Percentiles rank a stretch among this genome's conserved stretches.
Evolutionary conservation across 92 coral and sea anemone species (phyloP).

Genomic region (Diadumene lineata): DNA sequence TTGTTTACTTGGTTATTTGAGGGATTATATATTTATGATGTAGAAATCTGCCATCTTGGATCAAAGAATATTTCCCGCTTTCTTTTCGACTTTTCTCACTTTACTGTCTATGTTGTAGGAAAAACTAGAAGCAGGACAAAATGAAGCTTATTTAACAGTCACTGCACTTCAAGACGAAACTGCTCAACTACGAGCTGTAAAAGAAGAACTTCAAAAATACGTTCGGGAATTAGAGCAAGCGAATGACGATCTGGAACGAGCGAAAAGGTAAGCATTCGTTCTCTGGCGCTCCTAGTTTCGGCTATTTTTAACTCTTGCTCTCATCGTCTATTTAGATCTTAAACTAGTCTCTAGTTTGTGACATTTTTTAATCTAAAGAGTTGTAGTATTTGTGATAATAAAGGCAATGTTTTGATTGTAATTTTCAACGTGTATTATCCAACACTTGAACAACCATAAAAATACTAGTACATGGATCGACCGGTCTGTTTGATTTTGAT

Average conservation of each 20-base stretch:
- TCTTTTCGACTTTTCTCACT: background rate
- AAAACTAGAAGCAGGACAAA: conserved; percentile 95
- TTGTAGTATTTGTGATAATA: background rate
- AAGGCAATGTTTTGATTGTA: conserved; percentile 5
- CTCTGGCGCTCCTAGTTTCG: conserved; percentile 15
- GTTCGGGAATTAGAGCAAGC: conserved; percentile 99
- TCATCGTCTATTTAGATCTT: background rate
- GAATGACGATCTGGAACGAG: conserved; percentile 97
- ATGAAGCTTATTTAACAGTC: conserved; percentile 94
- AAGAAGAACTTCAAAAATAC: conserved; percentile 93
- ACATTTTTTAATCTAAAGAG: background rate
- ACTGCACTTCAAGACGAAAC: conserved; percentile 97
- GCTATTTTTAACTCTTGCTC: background rate
- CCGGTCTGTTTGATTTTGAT: background rate
- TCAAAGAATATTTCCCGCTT: conserved; percentile 24
- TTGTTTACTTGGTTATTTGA: conserved; percentile 49
- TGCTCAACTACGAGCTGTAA: conserved; percentile 96
- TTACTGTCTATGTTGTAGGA: conserved; percentile 56
- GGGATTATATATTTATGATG: conserved; percentile 71
- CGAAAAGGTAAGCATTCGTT: conserved; percentile 72
- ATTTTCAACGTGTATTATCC: conserved; percentile 8
- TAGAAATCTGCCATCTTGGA: conserved; percentile 17
- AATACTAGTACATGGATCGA: background rate
- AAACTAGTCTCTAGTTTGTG: background rate
- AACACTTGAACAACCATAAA: background rate